phyloP scores from a whole-genome alignment of 2,113 vertebrate species.

The Hucho hucho region DNA sequence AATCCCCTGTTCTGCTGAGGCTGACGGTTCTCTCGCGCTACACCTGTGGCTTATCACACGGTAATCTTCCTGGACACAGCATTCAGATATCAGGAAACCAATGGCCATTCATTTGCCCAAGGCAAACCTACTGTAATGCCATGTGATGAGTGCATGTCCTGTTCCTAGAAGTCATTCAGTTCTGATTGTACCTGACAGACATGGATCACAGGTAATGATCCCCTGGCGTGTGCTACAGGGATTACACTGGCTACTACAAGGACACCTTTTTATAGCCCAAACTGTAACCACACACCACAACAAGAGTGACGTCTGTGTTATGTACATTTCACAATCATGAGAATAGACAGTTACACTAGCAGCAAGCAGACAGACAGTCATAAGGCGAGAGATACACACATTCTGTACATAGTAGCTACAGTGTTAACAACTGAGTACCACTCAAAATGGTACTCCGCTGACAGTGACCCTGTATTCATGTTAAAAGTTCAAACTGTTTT shows the following conservation, averaged over 20 bases:
- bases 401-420: too few species aligned
- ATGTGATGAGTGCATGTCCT: background rate
- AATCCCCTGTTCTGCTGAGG: conserved; percentile 1
- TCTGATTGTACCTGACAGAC: background rate
- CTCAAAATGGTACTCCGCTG: too few species aligned
- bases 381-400: too few species aligned
- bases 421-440: too few species aligned
- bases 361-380: too few species aligned
- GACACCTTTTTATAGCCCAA: background rate
- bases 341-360: background rate
- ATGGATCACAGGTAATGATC: background rate
- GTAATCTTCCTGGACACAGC: background rate
- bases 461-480: too few species aligned
- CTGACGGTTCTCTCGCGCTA: background rate
- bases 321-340: background rate
- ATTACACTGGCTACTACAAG: background rate
- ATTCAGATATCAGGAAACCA: background rate
- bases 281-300: background rate
- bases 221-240: background rate
- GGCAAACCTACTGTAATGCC: background rate
- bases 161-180: background rate
- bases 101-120: background rate
- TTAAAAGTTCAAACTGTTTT: too few species aligned
- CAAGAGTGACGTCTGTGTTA: background rate
- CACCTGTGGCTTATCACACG: background rate